Conservation (phyloP, 2,888 invertebrate genomes). For the Vesta saturnalis region DNA sequence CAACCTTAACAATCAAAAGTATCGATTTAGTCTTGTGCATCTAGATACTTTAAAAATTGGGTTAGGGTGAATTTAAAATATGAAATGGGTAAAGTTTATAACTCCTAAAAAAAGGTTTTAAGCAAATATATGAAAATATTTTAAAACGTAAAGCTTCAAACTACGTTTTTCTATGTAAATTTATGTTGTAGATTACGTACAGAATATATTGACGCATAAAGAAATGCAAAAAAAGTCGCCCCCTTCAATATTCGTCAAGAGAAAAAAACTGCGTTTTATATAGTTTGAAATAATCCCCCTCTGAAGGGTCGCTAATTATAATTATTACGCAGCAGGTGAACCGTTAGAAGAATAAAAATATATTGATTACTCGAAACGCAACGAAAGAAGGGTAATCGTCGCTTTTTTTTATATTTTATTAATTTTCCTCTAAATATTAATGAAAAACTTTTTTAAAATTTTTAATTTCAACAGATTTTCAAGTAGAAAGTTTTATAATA, state of each 20-base stretch:
- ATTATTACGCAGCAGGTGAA: constrained; percentile 40
- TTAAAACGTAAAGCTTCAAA: constrained; percentile 18
- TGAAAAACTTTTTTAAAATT: constrained; percentile 27
- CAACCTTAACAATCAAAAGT: too few relatives aligned
- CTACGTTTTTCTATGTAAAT: constrained; percentile 20
- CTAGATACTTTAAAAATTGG: too few relatives aligned
- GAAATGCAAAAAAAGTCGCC: constrained; percentile 4
- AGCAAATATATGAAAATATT: constrained; percentile 22
- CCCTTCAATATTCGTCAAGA: constrained; percentile 8
- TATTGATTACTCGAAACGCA: constrained; percentile 31
- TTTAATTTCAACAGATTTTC: constrained; percentile 31
- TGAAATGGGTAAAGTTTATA: constrained; percentile 2
- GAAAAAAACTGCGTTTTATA: constrained; percentile 20
- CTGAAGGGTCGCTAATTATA: constrained; percentile 35
- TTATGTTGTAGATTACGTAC: background rate
- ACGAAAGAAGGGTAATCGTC: constrained; percentile 22
- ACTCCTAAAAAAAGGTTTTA: constrained; percentile 15
- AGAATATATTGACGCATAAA: constrained; percentile 18
- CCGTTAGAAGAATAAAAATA: constrained; percentile 36
- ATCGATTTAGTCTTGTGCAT: too few relatives aligned
- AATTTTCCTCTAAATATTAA: constrained; percentile 31
- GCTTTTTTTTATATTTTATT: constrained; percentile 17
- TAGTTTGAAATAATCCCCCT: constrained; percentile 30
- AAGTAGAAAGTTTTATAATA: constrained; percentile 37
- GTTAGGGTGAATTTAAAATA: constrained; percentile 6